Conservation (phyloP, 2,888 invertebrate genomes). For the Eretmocerus hayati region DNA sequence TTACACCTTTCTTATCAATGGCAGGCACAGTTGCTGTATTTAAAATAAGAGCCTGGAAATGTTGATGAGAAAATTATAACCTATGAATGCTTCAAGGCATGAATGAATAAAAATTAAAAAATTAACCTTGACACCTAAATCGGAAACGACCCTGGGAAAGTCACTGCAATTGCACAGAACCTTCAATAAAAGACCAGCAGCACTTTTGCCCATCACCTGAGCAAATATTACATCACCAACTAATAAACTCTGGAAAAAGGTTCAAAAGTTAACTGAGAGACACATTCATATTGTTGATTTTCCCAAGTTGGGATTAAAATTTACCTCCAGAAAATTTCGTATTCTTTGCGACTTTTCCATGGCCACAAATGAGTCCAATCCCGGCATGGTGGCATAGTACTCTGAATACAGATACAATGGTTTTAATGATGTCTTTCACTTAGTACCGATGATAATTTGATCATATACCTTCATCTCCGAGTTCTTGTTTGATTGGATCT, state of each 20-base stretch:
- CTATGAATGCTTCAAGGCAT: not conserved
- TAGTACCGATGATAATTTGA: no score
- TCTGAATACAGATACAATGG: conserved; percentile 51
- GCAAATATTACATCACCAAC: conserved; percentile 72
- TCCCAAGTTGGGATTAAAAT: conserved; percentile 22
- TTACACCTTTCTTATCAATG: conserved; percentile 71
- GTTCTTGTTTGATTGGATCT: conserved; percentile 41
- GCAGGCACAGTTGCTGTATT: conserved; percentile 60
- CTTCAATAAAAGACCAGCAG: conserved; percentile 69
- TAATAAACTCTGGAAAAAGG: conserved; percentile 39
- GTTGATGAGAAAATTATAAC: not conserved
- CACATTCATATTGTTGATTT: not conserved
- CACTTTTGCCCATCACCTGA: conserved; percentile 67
- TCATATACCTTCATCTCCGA: conserved; percentile 54
- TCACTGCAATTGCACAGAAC: conserved; percentile 78
- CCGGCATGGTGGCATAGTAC: conserved; percentile 75
- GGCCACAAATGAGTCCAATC: conserved; percentile 76
- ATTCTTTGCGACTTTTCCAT: conserved; percentile 71
- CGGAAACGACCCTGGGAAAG: conserved; percentile 72
- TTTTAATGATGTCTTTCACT: no score
- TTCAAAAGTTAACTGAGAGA: not conserved
- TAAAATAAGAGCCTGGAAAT: conserved; percentile 42
- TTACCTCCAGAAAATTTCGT: conserved; percentile 76
- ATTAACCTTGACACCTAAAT: conserved; percentile 72
- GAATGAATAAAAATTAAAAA: not conserved